phyloP scores from a whole-genome alignment of 2,888 invertebrate species.

The Tillus elongatus region DNA sequence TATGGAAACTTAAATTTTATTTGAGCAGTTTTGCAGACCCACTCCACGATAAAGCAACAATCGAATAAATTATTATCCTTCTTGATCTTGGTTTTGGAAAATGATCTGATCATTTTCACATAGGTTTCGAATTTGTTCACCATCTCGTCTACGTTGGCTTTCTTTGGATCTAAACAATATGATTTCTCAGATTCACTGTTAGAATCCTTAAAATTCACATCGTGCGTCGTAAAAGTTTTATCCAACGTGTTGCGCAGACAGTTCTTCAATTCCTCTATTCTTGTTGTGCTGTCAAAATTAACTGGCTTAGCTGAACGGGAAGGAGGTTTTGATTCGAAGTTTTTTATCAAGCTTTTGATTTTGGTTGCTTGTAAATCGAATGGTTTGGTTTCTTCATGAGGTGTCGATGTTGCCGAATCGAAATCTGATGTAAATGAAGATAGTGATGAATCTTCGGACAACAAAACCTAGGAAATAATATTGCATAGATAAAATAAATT shows the following conservation, averaged over 20 bases:
- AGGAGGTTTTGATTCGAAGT: constrained; percentile 31
- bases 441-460: constrained; percentile 32
- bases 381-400: constrained; percentile 32
- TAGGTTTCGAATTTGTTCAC: constrained; percentile 36
- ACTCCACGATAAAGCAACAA: constrained; percentile 58
- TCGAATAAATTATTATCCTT: constrained; percentile 48
- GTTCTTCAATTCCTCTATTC: constrained; percentile 30
- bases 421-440: constrained; percentile 40
- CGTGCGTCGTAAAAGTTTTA: constrained; percentile 24
- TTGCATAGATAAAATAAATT: too few relatives aligned
- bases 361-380: constrained; percentile 21
- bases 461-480: too few relatives aligned
- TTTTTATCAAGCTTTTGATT: constrained; percentile 29
- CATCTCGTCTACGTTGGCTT: constrained; percentile 19
- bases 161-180: too few relatives aligned
- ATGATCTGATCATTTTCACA: constrained; percentile 49
- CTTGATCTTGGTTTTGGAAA: constrained; percentile 45
- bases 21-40: constrained; percentile 57
- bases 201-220: constrained; percentile 19
- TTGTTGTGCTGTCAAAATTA: constrained; percentile 5
- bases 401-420: constrained; percentile 39
- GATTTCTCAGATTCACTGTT: neutral
- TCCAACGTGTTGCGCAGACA: constrained; percentile 30
- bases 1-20: constrained; percentile 62
- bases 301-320: constrained; percentile 12